Evolutionary conservation across 2,797 vertebrate genomes (phyloP).

Genomic region (Champsocephalus gunnari): DNA sequence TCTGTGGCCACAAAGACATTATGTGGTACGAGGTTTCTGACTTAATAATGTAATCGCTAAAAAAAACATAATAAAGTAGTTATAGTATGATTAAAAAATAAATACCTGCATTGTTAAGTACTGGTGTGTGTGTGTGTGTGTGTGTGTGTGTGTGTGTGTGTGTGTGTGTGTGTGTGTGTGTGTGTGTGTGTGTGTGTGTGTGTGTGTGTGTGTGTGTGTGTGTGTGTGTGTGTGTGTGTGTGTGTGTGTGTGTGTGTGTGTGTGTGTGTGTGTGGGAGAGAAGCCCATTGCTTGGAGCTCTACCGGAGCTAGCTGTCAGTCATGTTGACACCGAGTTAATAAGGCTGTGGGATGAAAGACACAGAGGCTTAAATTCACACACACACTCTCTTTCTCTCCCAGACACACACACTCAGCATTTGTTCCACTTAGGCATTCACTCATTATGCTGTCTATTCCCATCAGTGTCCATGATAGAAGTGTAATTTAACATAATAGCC

Average conservation of each 20-base stretch:
- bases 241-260: conserved; percentile 37
- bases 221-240: conserved; percentile 17
- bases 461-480: conserved; percentile 54
- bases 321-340: conserved; percentile 70
- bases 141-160: conserved; percentile 24
- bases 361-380: conserved; percentile 29
- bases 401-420: conserved; percentile 35
- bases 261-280: conserved; percentile 50
- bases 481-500: conserved; percentile 53
- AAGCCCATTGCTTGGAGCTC: conserved; percentile 73
- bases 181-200: conserved; percentile 34
- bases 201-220: conserved; percentile 33
- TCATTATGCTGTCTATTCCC: conserved; percentile 62
- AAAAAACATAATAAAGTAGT: conserved; percentile 34
- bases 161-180: conserved; percentile 41
- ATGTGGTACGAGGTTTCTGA: conserved; percentile 22
- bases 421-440: conserved; percentile 56
- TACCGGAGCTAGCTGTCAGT: conserved; percentile 74
- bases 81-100: conserved; percentile 34
- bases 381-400: conserved; percentile 3
- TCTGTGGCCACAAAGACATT: conserved; percentile 47
- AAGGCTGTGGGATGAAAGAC: conserved; percentile 70
- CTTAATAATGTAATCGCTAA: conserved; percentile 39
- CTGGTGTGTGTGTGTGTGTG: neutral
- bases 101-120: conserved; percentile 32